Evolutionary conservation across 1,140 invertebrate genomes (phyloP).

Genomic region (Calosoma granatense): DNA sequence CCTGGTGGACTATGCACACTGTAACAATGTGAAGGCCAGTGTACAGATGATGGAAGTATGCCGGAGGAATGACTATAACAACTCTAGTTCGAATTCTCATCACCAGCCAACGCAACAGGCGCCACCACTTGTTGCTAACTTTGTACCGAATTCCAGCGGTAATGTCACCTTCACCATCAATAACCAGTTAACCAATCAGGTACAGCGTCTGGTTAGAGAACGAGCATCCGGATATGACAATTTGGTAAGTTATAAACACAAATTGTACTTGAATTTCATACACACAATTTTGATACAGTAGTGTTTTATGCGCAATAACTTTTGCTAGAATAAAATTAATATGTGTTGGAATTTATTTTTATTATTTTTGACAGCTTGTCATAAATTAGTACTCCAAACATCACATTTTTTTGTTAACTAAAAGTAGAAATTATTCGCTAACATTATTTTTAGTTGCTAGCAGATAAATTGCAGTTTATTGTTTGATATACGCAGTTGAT

Average conservation of each 20-base stretch:
- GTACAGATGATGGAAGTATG: slow-evolving; percentile 94
- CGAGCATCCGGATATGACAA: slow-evolving; percentile 55
- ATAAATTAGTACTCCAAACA: no score
- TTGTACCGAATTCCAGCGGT: slow-evolving; percentile 65
- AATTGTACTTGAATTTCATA: not conserved
- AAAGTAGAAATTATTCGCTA: no score
- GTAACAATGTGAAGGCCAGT: slow-evolving; percentile 89
- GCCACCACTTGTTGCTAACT: slow-evolving; percentile 53
- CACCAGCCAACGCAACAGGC: slow-evolving; percentile 52
- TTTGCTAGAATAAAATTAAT: not conserved
- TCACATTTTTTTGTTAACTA: no score
- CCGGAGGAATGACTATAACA: slow-evolving; percentile 51
- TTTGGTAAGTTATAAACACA: slow-evolving; percentile 32
- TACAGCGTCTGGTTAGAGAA: slow-evolving; percentile 54
- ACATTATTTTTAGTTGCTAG: no score
- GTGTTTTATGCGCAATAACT: not conserved
- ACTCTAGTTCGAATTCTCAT: slow-evolving; percentile 38
- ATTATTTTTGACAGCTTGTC: no score
- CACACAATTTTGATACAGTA: not conserved
- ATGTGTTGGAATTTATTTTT: no score
- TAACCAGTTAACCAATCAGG: slow-evolving; percentile 66
- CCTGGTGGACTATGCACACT: slow-evolving; percentile 92
- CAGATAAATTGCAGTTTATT: no score
- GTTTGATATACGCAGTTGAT: no score
- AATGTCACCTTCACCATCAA: slow-evolving; percentile 85